phyloP scores from a whole-genome alignment of 2,888 invertebrate species.

The Tortricodes alternella region DNA sequence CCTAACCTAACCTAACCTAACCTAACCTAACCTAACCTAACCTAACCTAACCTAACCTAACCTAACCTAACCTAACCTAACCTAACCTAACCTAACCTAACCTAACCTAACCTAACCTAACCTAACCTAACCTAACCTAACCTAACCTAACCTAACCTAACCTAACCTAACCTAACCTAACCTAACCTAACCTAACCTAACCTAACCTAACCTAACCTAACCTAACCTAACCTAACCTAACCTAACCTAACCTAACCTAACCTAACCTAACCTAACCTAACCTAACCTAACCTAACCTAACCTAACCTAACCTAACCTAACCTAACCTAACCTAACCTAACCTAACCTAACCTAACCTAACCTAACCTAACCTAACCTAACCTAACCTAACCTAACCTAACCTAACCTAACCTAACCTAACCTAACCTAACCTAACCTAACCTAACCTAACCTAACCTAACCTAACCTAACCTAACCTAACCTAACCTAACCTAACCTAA shows the following conservation, averaged over 20 bases:
- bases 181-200: constrained; percentile 6
- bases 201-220: constrained; percentile 6
- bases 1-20: constrained; percentile 31
- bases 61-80: constrained; percentile 19
- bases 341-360: constrained; percentile 4
- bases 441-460: too few species aligned
- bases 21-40: constrained; percentile 19
- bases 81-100: constrained; percentile 19
- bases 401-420: too few species aligned
- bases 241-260: constrained; percentile 6
- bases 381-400: too few species aligned
- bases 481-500: too few species aligned
- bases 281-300: background rate
- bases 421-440: too few species aligned
- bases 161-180: constrained; percentile 6
- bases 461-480: too few species aligned
- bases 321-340: constrained; percentile 2
- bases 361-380: background rate
- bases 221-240: constrained; percentile 6
- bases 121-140: background rate
- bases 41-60: constrained; percentile 19
- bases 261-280: constrained; percentile 6
- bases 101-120: constrained; percentile 19
- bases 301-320: background rate
- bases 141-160: constrained; percentile 6